Percentiles rank a stretch among this genome's conserved stretches.
phyloP scores from a whole-genome alignment of 2,888 invertebrate species.

The Lampropteryx suffumata region DNA sequence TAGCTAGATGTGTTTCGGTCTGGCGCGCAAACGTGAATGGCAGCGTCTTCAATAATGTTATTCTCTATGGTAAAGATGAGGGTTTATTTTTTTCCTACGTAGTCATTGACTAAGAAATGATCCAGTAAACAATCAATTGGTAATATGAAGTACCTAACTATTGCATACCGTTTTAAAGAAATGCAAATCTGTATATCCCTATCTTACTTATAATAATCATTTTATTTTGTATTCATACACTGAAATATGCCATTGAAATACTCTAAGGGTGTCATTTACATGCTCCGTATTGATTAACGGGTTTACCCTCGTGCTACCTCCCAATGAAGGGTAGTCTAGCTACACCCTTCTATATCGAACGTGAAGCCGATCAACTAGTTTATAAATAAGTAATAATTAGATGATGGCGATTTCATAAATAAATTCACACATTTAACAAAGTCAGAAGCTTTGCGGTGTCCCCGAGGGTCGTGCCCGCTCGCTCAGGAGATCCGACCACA shows the following conservation, averaged over 20 bases:
- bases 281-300: conserved; percentile 37
- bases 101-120: too few relatives aligned
- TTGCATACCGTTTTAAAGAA: too few relatives aligned
- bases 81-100: too few relatives aligned
- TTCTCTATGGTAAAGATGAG: background rate
- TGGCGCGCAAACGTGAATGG: conserved; percentile 10
- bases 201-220: too few relatives aligned
- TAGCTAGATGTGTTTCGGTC: conserved; percentile 24
- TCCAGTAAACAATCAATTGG: too few relatives aligned
- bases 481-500: conserved; percentile 7
- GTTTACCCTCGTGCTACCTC: conserved; percentile 30
- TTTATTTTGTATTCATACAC: too few relatives aligned
- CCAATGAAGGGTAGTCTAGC: conserved; percentile 21
- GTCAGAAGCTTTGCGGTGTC: conserved; percentile 22
- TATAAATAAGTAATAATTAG: too few relatives aligned
- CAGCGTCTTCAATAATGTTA: conserved; percentile 9
- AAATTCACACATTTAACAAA: conserved; percentile 23
- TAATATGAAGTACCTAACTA: too few relatives aligned
- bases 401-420: conserved; percentile 14
- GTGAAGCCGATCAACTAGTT: too few relatives aligned
- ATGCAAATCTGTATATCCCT: too few relatives aligned
- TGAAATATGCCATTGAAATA: conserved; percentile 21
- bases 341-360: too few relatives aligned
- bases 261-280: conserved; percentile 35
- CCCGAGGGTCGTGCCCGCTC: conserved; percentile 16